A percentile compares a stretch with the other conserved stretches of the same genome.
Evolutionary conservation across 2,113 vertebrate species (phyloP).

Genomic region (Entelurus aequoreus): DNA sequence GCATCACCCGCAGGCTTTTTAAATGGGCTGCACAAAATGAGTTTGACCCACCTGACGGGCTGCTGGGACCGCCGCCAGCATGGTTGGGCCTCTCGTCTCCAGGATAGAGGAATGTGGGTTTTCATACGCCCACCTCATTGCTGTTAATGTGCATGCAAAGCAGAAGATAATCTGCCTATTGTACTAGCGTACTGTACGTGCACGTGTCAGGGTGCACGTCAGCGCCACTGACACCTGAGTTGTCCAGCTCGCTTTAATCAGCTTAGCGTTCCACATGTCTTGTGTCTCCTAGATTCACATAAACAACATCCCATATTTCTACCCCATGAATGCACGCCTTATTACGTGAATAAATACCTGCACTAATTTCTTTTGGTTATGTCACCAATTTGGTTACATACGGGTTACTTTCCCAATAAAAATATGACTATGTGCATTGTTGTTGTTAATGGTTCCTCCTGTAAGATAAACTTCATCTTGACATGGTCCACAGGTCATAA

Average conservation of each 20-base stretch:
- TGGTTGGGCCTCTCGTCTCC: constrained; percentile 6
- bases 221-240: constrained; percentile 41
- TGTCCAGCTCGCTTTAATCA: constrained; percentile 44
- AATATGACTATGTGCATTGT: too few relatives aligned
- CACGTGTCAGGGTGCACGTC: constrained; percentile 14
- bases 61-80: constrained; percentile 26
- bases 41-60: constrained; percentile 43
- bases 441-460: too few relatives aligned
- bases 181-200: background rate
- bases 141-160: background rate
- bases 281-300: constrained; percentile 17
- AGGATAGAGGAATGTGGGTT: background rate
- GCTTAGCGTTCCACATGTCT: constrained; percentile 42
- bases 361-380: too few relatives aligned
- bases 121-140: background rate
- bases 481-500: too few relatives aligned
- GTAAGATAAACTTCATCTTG: too few relatives aligned
- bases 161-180: constrained; percentile 8
- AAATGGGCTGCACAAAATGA: constrained; percentile 40
- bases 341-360: background rate
- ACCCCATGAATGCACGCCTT: background rate
- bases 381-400: too few relatives aligned
- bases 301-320: constrained; percentile 31
- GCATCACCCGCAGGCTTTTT: constrained; percentile 34
- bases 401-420: too few relatives aligned